These are phyloP conservation scores for Lates japonicus DNA, from an alignment of 2,797 vertebrate genomes.

Conservation along the genomic window DNA sequence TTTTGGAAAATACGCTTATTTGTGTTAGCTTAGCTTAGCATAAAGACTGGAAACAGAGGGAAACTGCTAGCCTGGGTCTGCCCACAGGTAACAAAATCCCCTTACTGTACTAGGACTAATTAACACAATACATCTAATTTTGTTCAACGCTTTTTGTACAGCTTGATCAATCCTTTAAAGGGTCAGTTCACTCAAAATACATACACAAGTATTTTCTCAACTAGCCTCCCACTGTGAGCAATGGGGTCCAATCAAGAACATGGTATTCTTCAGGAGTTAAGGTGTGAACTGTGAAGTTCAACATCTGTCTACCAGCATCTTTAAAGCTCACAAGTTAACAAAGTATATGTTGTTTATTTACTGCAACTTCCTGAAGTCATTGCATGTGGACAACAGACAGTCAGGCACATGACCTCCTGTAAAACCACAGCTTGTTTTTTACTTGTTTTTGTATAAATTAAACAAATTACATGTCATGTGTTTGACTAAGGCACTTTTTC, in stretches of 20 bases:
- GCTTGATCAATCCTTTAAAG: background rate
- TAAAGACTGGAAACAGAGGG: background rate
- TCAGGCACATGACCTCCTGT: background rate
- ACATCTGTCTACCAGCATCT: background rate
- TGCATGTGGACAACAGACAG: background rate
- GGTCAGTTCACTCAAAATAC: background rate
- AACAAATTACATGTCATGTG: background rate
- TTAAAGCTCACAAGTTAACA: background rate
- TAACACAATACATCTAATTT: background rate
- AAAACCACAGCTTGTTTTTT: background rate
- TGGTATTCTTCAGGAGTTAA: too few relatives aligned
- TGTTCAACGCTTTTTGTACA: background rate
- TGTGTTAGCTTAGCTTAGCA: constrained; percentile 9
- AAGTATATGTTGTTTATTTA: background rate
- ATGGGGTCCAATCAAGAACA: background rate
- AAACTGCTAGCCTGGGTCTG: background rate
- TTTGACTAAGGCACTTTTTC: background rate
- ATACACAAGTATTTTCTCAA: background rate
- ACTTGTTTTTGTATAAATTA: background rate
- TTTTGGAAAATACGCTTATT: background rate
- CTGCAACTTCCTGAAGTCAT: background rate
- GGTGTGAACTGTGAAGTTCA: background rate
- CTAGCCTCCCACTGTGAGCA: background rate
- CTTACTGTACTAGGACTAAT: background rate
- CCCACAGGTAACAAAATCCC: background rate